Evolutionary conservation across 2,888 invertebrate species (phyloP).

Genomic region (Rutpela maculata): DNA sequence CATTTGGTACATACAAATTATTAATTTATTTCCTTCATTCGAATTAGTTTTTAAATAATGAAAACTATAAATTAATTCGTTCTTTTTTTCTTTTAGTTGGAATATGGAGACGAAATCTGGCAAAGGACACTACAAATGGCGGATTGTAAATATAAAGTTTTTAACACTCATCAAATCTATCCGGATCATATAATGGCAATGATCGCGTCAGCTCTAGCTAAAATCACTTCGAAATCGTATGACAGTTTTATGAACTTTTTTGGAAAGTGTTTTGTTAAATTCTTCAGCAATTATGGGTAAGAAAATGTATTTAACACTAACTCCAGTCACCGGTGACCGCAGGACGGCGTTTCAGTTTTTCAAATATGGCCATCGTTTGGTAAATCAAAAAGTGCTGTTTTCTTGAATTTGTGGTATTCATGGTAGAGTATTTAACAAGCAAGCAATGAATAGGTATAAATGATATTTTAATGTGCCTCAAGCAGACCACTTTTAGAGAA

Average conservation of each 20-base stretch:
- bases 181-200: slow-evolving; percentile 88
- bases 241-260: slow-evolving; percentile 92
- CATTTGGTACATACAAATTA: too few relatives aligned
- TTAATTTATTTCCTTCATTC: too few relatives aligned
- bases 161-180: slow-evolving; percentile 90
- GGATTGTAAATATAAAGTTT: slow-evolving; percentile 84
- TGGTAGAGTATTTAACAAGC: too few relatives aligned
- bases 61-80: background rate
- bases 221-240: slow-evolving; percentile 78
- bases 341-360: too few relatives aligned
- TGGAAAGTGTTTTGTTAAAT: slow-evolving; percentile 92
- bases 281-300: slow-evolving; percentile 91
- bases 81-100: slow-evolving; percentile 76
- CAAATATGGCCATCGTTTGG: too few relatives aligned
- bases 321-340: too few relatives aligned
- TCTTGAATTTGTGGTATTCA: too few relatives aligned
- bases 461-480: too few relatives aligned
- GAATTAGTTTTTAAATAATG: too few relatives aligned
- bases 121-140: slow-evolving; percentile 82
- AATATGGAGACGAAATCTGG: slow-evolving; percentile 90
- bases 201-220: slow-evolving; percentile 85
- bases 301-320: slow-evolving; percentile 37
- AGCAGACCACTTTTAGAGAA: too few relatives aligned
- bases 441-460: too few relatives aligned
- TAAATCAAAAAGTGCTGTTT: too few relatives aligned